A percentile compares a stretch with the other conserved stretches of the same genome.
These are phyloP conservation scores for Trachythela sp. DNA, from an alignment of 64 coral and sea anemone genomes.

Conservation along the genomic window DNA sequence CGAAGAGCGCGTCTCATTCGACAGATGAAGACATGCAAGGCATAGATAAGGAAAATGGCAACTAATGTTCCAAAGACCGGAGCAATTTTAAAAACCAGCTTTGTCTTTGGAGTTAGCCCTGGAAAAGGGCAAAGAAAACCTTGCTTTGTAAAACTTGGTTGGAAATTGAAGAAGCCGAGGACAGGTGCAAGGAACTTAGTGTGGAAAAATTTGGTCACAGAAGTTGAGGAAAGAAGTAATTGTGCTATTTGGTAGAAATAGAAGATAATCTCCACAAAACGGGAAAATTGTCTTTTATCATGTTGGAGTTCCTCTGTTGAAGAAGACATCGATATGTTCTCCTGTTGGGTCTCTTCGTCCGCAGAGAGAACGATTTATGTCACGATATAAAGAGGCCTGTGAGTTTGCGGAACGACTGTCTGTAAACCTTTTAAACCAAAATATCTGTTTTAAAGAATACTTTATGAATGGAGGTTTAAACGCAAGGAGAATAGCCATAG, in stretches of 20 bases:
- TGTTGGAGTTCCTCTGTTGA: slow-evolving; percentile 12
- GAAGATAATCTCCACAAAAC: slow-evolving; percentile 27
- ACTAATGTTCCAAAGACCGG: slow-evolving; percentile 29
- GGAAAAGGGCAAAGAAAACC: slow-evolving; percentile 30
- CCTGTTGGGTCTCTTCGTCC: no score
- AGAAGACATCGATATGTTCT: not conserved
- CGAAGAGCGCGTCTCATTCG: not conserved
- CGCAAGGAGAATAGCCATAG: slow-evolving; percentile 4
- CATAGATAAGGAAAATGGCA: slow-evolving; percentile 23
- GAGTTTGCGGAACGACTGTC: not conserved
- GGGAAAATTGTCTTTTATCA: slow-evolving; percentile 20
- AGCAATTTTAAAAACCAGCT: not conserved
- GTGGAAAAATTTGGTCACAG: not conserved
- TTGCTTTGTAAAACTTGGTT: not conserved
- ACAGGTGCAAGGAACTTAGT: not conserved
- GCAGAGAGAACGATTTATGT: no score
- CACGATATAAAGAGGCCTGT: not conserved
- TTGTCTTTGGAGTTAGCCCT: slow-evolving; percentile 23
- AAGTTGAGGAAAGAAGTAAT: slow-evolving; percentile 16
- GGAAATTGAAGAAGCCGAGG: slow-evolving; percentile 35
- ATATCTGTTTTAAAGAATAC: not conserved
- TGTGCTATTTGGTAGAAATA: slow-evolving; percentile 42
- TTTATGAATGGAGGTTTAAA: slow-evolving; percentile 35
- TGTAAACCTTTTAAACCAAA: slow-evolving; percentile 5
- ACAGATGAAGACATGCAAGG: not conserved